Evolutionary conservation across 2,888 invertebrate genomes (phyloP), one percentile per base, ranked within the genome.

Genomic region (Diarsia dahlii): DNA sequence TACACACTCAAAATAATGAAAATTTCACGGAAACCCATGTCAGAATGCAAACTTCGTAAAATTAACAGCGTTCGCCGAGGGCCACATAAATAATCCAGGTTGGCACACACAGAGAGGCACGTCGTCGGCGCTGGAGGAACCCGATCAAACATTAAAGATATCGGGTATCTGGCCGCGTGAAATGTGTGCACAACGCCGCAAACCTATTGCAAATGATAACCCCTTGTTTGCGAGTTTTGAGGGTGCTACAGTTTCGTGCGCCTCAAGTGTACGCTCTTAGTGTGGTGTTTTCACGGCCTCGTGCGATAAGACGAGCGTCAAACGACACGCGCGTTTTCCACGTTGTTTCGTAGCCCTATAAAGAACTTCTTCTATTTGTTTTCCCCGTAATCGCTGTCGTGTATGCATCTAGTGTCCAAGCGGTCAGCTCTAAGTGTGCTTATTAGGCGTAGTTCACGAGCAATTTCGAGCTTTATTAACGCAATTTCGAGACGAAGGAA

Each of bases 121-220:
- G 76, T 82, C 58, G 60, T 58, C 62, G 52, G n/a, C 48, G 60
- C n/a, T 23, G 20, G n/a, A 15, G 13, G 71, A 71, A 69, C 60
- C 65, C 50, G 87, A 85, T 81, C 78, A 76, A 86, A 86, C 84
- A 85, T 74, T 74, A 54, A 74, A 81, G 82, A 84, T 78, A 80
- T 80, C 80, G 69, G 73, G 50, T 85, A 74, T 85, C 78, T 64
- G 67, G 9, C 72, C 73, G 62, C 83, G 74, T 67, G 62, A 52
- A 52, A 48, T 79, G 78, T 80, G 72, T 82, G 65, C 80, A 76
- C 69, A 66, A 69, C 63, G 70, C 70, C 68, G 76, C 74, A 77
- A 71, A 72, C 70, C 74, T 73, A 78, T 82, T 70, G 74, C 82
- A 56, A 70, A 15, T 66, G 78, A 78, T 75, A 84, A 71, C 56